Evolutionary conservation across 2,797 vertebrate genomes (phyloP), one percentile per base, ranked within the genome.

Genomic region (Myioborus miniatus): DNA sequence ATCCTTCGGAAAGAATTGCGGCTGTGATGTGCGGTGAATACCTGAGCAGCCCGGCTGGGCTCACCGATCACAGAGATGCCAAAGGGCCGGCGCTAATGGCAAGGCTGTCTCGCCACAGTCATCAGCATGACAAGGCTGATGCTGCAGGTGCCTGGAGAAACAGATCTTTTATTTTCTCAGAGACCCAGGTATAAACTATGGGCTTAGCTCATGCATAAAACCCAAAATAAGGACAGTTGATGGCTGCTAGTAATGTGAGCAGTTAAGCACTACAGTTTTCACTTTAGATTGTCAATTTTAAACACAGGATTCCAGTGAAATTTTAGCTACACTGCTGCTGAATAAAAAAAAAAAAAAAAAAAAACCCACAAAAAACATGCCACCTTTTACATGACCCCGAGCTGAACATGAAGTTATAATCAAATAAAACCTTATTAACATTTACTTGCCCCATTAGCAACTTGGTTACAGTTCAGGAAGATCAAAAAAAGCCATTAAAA

Each of bases 351-450:
- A 23, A 59, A 41, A 23, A 59, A 3, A 3, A 6, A 27, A 30
- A 3, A 11, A 37, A 37, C 36, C 36, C 36, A 36, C 36, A 32
- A 26, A 12, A 36, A 58, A 5, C 20, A 41, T 30, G 10, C 21
- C 34, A 75, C 67, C 68, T 95, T 79, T 90, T 89, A 92, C 76
- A 47, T 37, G 72, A 97, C 67, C 87, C 39, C 39, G 36, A 80
- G 32, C 62, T 39, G 62, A 96, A 97, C 94, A 91, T 53, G 95
- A 95, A 92, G 76, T 96, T 95, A 89, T 34, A 97, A 95, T 71
- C 27, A 97, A 97, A 95, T 93, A 83, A 97, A 92, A 93, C 80
- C 83, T 88, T 88, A 95, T 84, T 96, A 96, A 96, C 96, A 96
- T 95, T 64, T 95, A 96, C 96, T 95, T 97, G 83, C 74, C 77